phyloP scores from a whole-genome alignment of 1,140 invertebrate species.

The Drosophila chauvacae region DNA sequence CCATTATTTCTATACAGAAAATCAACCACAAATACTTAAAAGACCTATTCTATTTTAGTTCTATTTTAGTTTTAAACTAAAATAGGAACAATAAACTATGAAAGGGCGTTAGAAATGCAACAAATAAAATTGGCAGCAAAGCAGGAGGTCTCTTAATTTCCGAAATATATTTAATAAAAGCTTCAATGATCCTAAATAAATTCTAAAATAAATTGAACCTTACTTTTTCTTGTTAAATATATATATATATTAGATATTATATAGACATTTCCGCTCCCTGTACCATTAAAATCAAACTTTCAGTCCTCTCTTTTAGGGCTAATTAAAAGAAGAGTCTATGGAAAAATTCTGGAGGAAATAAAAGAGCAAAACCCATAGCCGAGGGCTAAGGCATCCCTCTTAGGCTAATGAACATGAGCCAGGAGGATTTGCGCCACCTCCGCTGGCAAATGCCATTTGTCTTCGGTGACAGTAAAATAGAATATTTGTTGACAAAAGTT shows the following conservation, averaged over 20 bases:
- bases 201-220: not conserved
- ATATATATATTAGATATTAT: no score
- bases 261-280: not conserved
- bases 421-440: not conserved
- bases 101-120: not conserved
- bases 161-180: no score
- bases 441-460: slow-evolving; percentile 32
- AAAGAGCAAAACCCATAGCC: not conserved
- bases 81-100: no score
- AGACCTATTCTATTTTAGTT: no score
- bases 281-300: slow-evolving; percentile 13
- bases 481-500: slow-evolving; percentile 68
- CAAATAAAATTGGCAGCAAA: not conserved
- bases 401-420: slow-evolving; percentile 30
- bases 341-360: not conserved
- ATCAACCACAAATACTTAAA: no score
- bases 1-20: no score
- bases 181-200: not conserved
- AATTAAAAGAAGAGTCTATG: slow-evolving; percentile 18
- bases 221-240: not conserved
- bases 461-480: slow-evolving; percentile 41
- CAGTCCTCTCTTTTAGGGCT: not conserved
- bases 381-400: slow-evolving; percentile 6
- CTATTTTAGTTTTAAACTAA: not conserved
- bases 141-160: not conserved